Percentiles rank a stretch among this genome's conserved stretches.
Evolutionary conservation across 2,797 vertebrate genomes (phyloP).

Genomic region (Rhadinocentrus ornatus): DNA sequence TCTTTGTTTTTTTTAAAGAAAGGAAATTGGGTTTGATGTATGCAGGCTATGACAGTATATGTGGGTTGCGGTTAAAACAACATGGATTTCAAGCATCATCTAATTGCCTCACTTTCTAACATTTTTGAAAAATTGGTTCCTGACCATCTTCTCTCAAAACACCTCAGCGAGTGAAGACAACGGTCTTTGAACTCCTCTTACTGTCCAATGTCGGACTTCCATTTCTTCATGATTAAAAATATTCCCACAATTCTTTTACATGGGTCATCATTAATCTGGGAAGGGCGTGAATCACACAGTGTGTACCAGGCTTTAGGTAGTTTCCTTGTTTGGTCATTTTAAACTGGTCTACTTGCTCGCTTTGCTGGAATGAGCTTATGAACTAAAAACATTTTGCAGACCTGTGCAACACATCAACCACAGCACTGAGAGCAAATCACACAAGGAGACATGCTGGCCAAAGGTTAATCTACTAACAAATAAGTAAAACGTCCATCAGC

Average conservation of each 20-base stretch:
- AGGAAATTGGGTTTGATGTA: neutral
- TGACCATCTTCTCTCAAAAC: too few relatives aligned
- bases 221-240: neutral
- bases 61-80: too few relatives aligned
- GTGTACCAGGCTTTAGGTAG: neutral
- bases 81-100: too few relatives aligned
- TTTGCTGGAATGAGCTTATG: neutral
- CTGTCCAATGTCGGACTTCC: neutral
- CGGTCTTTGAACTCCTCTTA: neutral
- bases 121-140: too few relatives aligned
- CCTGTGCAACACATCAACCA: constrained; percentile 40
- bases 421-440: constrained; percentile 30
- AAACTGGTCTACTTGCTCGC: neutral
- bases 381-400: constrained; percentile 6
- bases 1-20: too few relatives aligned
- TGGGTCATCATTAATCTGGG: neutral
- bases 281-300: neutral
- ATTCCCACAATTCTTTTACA: neutral
- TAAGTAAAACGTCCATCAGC: constrained; percentile 6
- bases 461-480: constrained; percentile 45
- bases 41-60: too few relatives aligned
- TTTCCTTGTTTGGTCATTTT: neutral
- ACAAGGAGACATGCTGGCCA: constrained; percentile 32
- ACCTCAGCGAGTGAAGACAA: neutral
- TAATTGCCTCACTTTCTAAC: too few relatives aligned